A percentile compares a stretch with the other conserved stretches of the same genome.
These are phyloP conservation scores for Theocolax elegans DNA, from an alignment of 1,140 invertebrate genomes.

Conservation along the genomic window DNA sequence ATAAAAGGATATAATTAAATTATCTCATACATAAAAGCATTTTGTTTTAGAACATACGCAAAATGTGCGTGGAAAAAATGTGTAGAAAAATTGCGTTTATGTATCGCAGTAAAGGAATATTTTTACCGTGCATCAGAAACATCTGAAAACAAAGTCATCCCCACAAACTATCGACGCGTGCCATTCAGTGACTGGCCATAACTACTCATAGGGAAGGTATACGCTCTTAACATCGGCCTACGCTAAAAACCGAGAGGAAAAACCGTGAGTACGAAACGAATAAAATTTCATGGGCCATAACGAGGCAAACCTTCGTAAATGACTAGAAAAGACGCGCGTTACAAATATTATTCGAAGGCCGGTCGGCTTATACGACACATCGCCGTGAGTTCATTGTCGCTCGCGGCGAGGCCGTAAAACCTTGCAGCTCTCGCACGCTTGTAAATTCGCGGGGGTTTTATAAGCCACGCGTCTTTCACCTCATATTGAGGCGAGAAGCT, in stretches of 20 bases:
- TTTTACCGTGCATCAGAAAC: no score
- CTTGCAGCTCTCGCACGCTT: neutral
- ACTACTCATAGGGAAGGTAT: no score
- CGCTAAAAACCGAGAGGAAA: conserved; percentile 1
- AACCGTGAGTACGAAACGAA: no score
- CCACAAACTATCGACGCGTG: no score
- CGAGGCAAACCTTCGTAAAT: conserved; percentile 1
- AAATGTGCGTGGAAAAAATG: no score
- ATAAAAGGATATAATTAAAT: no score
- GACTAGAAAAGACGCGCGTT: neutral
- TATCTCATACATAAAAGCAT: no score
- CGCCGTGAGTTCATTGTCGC: conserved; percentile 17
- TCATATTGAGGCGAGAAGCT: neutral
- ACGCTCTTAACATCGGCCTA: conserved; percentile 6
- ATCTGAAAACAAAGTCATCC: no score
- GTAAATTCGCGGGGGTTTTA: conserved; percentile 27
- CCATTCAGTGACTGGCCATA: no score
- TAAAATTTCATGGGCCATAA: conserved; percentile 5
- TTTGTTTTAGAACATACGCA: no score
- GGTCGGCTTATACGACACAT: neutral
- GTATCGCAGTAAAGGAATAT: no score
- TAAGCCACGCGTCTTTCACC: conserved; percentile 20
- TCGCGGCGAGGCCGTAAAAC: neutral
- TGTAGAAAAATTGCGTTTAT: no score
- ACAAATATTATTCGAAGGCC: neutral